Conservation (phyloP, 2,113 vertebrate genomes). For the Etheostoma spectabile region DNA sequence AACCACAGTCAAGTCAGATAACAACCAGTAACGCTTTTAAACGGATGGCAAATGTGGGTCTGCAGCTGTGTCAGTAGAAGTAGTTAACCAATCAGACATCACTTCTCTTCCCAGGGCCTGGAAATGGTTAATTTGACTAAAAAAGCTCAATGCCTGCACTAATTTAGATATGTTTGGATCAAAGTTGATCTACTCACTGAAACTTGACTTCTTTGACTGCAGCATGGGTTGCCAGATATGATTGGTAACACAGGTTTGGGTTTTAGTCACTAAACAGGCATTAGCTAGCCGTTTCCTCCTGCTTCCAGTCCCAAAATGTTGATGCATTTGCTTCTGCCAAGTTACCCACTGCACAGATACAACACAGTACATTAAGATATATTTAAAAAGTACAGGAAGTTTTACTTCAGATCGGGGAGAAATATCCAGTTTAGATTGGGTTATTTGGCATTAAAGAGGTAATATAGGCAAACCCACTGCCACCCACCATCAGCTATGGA, state of each 20-base stretch:
- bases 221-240: neutral
- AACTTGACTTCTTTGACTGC: neutral
- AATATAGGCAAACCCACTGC: neutral
- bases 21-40: neutral
- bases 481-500: constrained; percentile 4
- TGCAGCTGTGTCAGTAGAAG: neutral
- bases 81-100: neutral
- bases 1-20: neutral
- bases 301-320: neutral
- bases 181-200: neutral
- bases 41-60: neutral
- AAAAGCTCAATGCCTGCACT: neutral
- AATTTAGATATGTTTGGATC: neutral
- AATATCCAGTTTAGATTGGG: neutral
- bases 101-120: neutral
- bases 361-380: neutral
- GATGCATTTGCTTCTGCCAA: neutral
- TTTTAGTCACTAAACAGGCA: neutral
- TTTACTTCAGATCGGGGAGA: neutral
- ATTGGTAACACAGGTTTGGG: neutral
- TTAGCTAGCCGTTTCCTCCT: neutral
- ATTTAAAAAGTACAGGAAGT: neutral
- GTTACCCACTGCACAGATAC: neutral
- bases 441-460: neutral
- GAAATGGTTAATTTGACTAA: neutral